Evolutionary conservation across 2,113 vertebrate species (phyloP).

Genomic region (Chaenogobius annularis): DNA sequence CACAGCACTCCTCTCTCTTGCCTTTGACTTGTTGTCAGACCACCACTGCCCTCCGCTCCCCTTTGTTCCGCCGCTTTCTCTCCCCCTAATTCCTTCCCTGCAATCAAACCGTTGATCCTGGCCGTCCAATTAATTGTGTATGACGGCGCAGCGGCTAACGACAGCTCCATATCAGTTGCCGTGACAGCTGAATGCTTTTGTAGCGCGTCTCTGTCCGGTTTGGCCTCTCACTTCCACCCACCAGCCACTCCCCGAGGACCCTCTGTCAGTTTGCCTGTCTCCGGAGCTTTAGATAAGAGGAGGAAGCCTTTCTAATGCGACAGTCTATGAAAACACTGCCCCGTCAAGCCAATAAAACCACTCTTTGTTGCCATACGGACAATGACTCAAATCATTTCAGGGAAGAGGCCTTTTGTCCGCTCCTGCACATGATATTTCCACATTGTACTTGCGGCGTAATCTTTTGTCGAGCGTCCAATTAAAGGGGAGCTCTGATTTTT

Average conservation of each 20-base stretch:
- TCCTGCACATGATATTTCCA: constrained; percentile 19
- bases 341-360: constrained; percentile 43
- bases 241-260: constrained; percentile 39
- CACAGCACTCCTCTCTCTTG: not conserved
- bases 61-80: not conserved
- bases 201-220: constrained; percentile 42
- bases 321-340: constrained; percentile 44
- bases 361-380: constrained; percentile 41
- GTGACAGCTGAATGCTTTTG: constrained; percentile 48
- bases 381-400: constrained; percentile 31
- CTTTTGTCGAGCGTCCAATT: constrained; percentile 12
- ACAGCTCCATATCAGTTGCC: constrained; percentile 46
- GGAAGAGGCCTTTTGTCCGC: constrained; percentile 21
- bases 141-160: constrained; percentile 40
- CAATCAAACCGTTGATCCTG: constrained; percentile 32
- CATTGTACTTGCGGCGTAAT: constrained; percentile 25
- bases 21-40: not conserved
- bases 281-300: constrained; percentile 55
- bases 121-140: constrained; percentile 59
- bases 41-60: not conserved
- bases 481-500: constrained; percentile 20
- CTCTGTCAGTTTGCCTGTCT: constrained; percentile 59
- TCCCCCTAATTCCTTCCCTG: constrained; percentile 2
- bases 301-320: constrained; percentile 54
- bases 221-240: constrained; percentile 35